Percentiles rank a stretch among this genome's conserved stretches.
These are phyloP conservation scores for Hermetia illucens DNA, from an alignment of 1,140 invertebrate genomes.

Conservation along the genomic window DNA sequence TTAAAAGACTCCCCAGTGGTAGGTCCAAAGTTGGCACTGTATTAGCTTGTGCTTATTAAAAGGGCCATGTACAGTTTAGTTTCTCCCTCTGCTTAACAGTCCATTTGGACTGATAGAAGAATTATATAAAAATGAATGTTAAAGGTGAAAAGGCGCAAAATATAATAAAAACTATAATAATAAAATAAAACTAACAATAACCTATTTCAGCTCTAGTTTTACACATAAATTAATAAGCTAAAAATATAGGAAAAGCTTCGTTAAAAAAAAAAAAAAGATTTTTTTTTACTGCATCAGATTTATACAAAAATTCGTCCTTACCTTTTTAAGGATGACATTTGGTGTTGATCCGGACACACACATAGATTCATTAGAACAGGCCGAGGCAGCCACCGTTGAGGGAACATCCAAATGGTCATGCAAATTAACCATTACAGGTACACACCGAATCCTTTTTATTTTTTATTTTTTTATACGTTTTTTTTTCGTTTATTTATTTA, in stretches of 20 bases:
- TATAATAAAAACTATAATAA: too few species aligned
- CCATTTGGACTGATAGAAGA: too few species aligned
- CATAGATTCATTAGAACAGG: conserved; percentile 95
- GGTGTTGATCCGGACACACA: conserved; percentile 96
- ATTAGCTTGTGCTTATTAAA: too few species aligned
- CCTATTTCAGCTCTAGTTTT: not conserved
- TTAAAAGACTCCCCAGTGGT: too few species aligned
- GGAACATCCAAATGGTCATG: conserved; percentile 99
- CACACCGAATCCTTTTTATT: conserved; percentile 18
- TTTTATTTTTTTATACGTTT: conserved; percentile 8
- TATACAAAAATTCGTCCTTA: not conserved
- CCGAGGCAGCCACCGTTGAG: conserved; percentile 94
- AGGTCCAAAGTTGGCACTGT: too few species aligned
- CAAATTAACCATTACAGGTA: conserved; percentile 98
- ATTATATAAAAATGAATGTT: too few species aligned
- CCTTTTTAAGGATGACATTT: conserved; percentile 72
- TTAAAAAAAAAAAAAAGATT: conserved; percentile 1
- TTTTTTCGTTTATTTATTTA: conserved; percentile 30
- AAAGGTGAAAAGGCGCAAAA: too few species aligned
- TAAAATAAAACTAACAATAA: not conserved
- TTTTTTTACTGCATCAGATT: not conserved
- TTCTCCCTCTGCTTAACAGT: too few species aligned
- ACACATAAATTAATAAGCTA: conserved; percentile 1
- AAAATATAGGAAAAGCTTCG: not conserved
- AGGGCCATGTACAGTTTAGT: too few species aligned